Base-by-base conservation (phyloP, 2,113 vertebrate genomes). In the Macquaria ambigua region DNA sequence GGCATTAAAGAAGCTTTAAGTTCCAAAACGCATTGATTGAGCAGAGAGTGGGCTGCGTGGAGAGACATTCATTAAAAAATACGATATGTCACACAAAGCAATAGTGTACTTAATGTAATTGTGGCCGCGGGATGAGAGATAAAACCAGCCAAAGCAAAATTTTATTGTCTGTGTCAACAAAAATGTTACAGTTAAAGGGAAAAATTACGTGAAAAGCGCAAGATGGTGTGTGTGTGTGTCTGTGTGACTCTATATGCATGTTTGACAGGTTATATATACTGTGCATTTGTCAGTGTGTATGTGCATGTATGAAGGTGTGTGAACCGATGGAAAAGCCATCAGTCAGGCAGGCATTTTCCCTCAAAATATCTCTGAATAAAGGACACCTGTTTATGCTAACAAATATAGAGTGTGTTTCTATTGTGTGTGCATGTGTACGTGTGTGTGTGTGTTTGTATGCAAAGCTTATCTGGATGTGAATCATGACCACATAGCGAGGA, bases 81-180 rank as follows among this genome's bases (percentile, higher is more conserved):
- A 81, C 43, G 77, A 79, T 39, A 83, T 80, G 76, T 70, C 76
- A 62, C 73, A 71, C 18, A 16, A 84, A 83, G 82, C 76, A 82
- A 70, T 21, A 61, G 61, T 86, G 48, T 67, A 69, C 72, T 81
- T 79, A 89, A 82, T 82, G 37, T 83, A 80, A 90, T 83, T 90
- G 78, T 77, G 77, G 79, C 86, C 63, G 59, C 25, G 1, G 81
- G 84, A 71, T 25, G 50, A 64, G 23, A 43, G 58, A 82, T 76
- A 81, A 85, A 84, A 83, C 0, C 21, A 74, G 53, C 18, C 10
- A 34, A 70, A 84, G 77, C 56, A 6, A 43, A 82, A 89, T 83
- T 34, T n/a, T 75, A 89, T 74, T 61, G 73, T 77, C 16, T 64
- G 59, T 72, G 83, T 92, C 78, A 75, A 82, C 69, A 82, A 74